Evolutionary conservation across 2,888 invertebrate genomes (phyloP).

Genomic region (Campoplex capitator): DNA sequence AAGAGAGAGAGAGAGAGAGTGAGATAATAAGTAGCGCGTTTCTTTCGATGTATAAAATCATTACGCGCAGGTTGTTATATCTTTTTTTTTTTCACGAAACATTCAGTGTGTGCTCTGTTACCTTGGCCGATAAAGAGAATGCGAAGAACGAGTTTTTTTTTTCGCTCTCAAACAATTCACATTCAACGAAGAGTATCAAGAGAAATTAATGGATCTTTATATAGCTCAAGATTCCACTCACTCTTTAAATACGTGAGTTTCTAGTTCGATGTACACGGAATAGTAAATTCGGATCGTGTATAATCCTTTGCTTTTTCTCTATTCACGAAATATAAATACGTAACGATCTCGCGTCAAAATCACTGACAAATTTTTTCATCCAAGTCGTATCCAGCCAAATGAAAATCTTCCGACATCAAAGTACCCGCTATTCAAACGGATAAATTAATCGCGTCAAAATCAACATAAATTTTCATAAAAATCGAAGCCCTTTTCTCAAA

Average conservation of each 20-base stretch:
- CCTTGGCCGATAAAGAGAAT: slow-evolving; percentile 79
- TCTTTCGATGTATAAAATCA: slow-evolving; percentile 6
- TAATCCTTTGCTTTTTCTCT: neutral
- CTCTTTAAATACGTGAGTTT: slow-evolving; percentile 10
- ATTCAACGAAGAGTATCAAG: slow-evolving; percentile 50
- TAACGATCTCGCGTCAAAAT: neutral
- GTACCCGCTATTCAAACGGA: neutral
- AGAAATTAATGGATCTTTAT: slow-evolving; percentile 41
- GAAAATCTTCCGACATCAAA: neutral
- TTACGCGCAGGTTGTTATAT: slow-evolving; percentile 6
- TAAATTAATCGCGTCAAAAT: neutral
- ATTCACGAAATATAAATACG: neutral
- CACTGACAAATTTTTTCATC: neutral
- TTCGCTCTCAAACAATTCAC: slow-evolving; percentile 56
- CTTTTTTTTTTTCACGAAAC: neutral
- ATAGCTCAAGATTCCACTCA: slow-evolving; percentile 34
- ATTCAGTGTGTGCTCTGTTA: slow-evolving; percentile 50
- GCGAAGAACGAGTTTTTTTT: slow-evolving; percentile 68
- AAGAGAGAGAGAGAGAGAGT: neutral
- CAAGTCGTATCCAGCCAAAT: neutral
- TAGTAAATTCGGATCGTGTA: neutral
- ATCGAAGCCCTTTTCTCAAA: neutral
- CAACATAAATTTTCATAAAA: neutral
- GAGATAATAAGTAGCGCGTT: slow-evolving; percentile 9
- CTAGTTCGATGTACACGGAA: slow-evolving; percentile 1